Conservation (phyloP, 2,888 invertebrate genomes). For the Volucella zonaria region DNA sequence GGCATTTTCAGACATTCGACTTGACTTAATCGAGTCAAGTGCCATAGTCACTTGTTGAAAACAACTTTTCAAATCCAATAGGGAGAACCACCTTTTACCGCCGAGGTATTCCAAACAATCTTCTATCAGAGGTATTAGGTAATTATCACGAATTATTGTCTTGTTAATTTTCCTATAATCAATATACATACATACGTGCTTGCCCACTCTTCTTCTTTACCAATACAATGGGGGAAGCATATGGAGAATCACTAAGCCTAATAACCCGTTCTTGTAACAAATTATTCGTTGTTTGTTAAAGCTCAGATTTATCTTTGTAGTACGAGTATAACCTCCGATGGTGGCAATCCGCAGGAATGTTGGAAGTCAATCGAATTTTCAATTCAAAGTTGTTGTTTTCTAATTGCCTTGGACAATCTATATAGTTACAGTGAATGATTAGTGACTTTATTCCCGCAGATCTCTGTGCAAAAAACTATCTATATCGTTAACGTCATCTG, state of each 20-base stretch:
- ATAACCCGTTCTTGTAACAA: neutral
- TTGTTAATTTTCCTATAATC: neutral
- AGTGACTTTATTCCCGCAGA: neutral
- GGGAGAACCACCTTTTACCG: no score
- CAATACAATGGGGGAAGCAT: no score
- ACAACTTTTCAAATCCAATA: no score
- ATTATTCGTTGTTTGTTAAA: conserved; percentile 5
- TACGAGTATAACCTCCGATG: neutral
- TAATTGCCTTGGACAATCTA: no score
- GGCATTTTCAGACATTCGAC: neutral
- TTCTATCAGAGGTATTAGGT: no score
- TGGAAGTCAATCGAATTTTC: neutral
- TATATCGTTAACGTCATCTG: neutral
- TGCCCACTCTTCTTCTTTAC: conserved; percentile 11
- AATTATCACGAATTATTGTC: no score
- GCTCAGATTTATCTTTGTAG: neutral
- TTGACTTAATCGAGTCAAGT: neutral
- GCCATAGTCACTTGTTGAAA: no score
- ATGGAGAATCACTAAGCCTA: neutral
- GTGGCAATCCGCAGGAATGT: neutral
- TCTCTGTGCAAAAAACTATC: neutral
- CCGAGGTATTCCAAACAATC: conserved; percentile 6
- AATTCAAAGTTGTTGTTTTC: no score
- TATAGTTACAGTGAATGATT: neutral
- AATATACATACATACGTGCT: conserved; percentile 6